phyloP scores from a whole-genome alignment of 2,888 invertebrate genomes.

The Erannis defoliaria region DNA sequence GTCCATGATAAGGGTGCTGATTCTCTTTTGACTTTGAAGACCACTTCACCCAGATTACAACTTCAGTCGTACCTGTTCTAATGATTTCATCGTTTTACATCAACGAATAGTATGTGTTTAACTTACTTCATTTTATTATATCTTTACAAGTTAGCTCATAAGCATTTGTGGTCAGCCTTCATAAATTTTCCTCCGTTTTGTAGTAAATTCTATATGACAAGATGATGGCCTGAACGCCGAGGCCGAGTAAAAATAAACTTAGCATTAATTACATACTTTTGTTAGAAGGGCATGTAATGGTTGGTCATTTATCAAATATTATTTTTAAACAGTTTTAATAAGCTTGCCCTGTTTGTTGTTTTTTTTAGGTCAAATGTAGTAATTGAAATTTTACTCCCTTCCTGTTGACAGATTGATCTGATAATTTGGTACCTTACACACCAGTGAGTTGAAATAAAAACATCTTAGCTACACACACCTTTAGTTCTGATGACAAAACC shows the following conservation, averaged over 20 bases:
- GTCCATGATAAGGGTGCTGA: neutral
- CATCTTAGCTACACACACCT: too few species aligned
- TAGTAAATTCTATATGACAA: constrained; percentile 16
- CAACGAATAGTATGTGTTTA: constrained; percentile 1
- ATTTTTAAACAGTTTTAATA: too few species aligned
- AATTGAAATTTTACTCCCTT: too few species aligned
- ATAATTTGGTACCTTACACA: too few species aligned
- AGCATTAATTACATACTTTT: constrained; percentile 21
- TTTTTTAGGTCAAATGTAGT: too few species aligned
- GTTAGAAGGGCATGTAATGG: constrained; percentile 12
- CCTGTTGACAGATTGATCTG: too few species aligned
- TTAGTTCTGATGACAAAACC: too few species aligned
- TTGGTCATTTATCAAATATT: neutral
- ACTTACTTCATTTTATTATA: neutral
- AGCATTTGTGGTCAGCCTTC: constrained; percentile 15
- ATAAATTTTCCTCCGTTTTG: constrained; percentile 14
- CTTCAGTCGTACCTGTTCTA: neutral
- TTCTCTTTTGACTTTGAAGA: neutral
- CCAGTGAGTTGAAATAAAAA: too few species aligned
- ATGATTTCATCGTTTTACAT: neutral
- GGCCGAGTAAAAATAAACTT: constrained; percentile 28
- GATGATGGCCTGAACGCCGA: constrained; percentile 16
- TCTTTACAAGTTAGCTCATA: constrained; percentile 1
- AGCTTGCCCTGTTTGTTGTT: too few species aligned
- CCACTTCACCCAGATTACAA: neutral